A percentile compares a stretch with the other conserved stretches of the same genome.
phyloP scores from a whole-genome alignment of 2,888 invertebrate genomes.

The Chalcosyrphus nemorum region DNA sequence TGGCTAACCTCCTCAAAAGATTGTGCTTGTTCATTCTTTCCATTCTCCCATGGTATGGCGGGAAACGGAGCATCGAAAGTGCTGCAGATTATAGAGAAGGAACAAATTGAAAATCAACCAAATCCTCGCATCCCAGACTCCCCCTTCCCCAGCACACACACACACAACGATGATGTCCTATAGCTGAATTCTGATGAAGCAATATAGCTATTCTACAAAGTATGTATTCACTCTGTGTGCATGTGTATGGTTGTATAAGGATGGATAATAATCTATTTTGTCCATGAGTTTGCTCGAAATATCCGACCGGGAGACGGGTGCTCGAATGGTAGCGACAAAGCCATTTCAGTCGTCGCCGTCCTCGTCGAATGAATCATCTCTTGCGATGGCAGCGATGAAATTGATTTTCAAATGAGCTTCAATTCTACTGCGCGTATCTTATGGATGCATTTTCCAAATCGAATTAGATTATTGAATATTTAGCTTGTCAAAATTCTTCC shows the following conservation, averaged over 20 bases:
- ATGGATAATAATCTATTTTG: constrained; percentile 54
- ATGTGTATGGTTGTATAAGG: constrained; percentile 4
- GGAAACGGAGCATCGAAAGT: constrained; percentile 9
- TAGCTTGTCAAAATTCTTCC: constrained; percentile 40
- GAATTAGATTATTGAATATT: constrained; percentile 65
- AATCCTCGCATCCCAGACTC: constrained; percentile 1
- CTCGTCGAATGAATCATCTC: constrained; percentile 52
- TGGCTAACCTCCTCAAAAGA: not conserved
- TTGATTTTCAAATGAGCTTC: constrained; percentile 71
- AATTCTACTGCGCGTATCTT: constrained; percentile 59
- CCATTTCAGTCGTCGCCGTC: constrained; percentile 36
- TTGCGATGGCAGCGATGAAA: constrained; percentile 63
- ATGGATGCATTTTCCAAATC: constrained; percentile 63
- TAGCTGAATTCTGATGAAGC: constrained; percentile 38
- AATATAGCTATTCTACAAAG: constrained; percentile 36
- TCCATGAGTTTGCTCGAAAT: constrained; percentile 52
- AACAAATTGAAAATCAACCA: constrained; percentile 66
- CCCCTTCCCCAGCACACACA: constrained; percentile 8
- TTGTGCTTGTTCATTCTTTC: constrained; percentile 23
- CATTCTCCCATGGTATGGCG: not conserved
- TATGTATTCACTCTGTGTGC: not conserved
- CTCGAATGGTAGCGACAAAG: constrained; percentile 42
- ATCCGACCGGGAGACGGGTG: constrained; percentile 35
- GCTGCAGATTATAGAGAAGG: constrained; percentile 54
- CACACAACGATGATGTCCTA: constrained; percentile 48